A percentile compares a stretch with the other conserved stretches of the same genome.
These are phyloP conservation scores for Dicyrtomina minuta DNA, from an alignment of 2,888 invertebrate genomes.

Conservation along the genomic window DNA sequence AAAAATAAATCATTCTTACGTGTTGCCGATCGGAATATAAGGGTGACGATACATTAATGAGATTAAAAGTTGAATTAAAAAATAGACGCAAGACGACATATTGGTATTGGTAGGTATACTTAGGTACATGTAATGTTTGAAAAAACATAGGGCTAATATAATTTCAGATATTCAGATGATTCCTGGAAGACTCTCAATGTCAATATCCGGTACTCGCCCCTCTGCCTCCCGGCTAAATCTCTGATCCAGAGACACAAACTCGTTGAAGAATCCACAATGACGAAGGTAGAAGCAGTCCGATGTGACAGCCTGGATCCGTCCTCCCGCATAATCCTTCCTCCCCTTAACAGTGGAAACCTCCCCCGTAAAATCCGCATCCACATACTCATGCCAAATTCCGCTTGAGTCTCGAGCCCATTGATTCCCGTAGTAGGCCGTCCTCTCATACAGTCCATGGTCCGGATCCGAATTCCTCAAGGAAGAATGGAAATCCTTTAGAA, in stretches of 20 bases:
- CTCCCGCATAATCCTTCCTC: conserved; percentile 44
- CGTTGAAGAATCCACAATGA: conserved; percentile 49
- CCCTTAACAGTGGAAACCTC: conserved; percentile 38
- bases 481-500: conserved; percentile 16
- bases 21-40: too few species aligned
- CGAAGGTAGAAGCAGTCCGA: conserved; percentile 37
- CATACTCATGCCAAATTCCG: conserved; percentile 44
- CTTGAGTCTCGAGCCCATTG: conserved; percentile 40
- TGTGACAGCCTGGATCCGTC: conserved; percentile 10
- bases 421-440: conserved; percentile 39
- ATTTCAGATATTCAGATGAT: too few species aligned
- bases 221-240: conserved; percentile 23
- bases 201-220: conserved; percentile 17
- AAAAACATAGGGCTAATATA: too few species aligned
- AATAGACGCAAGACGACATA: too few species aligned
- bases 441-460: conserved; percentile 39
- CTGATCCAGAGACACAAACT: conserved; percentile 34
- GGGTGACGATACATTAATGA: too few species aligned
- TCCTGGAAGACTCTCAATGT: conserved; percentile 13
- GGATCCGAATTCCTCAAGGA: conserved; percentile 45
- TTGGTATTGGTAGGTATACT: too few species aligned
- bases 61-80: too few species aligned
- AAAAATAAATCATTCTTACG: too few species aligned
- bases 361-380: conserved; percentile 39
- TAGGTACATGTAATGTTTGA: too few species aligned